Base-by-base conservation (phyloP, 2,797 vertebrate species). In the Graptemys geographica region DNA sequence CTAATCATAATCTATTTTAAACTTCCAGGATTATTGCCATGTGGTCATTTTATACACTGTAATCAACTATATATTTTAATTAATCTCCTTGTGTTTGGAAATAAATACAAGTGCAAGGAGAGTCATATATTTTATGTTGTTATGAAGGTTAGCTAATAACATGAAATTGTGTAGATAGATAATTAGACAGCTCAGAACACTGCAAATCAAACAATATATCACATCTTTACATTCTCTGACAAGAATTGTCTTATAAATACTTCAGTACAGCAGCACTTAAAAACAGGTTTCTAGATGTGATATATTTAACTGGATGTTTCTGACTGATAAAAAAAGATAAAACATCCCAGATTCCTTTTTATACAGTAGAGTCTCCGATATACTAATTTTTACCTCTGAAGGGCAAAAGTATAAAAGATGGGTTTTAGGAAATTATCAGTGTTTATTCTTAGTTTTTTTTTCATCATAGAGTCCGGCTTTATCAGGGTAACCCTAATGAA, bases 1-100 rank as follows among this genome's bases (percentile, higher is more conserved):
- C 87, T 86, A 96, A 93, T 94, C 84, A 96, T 96, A 94, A 95
- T 69, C 88, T 95, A 96, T 95, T 89, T 88, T 91, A 97, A 95
- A 93, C 88, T 81, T 94, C 80, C 78, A 85, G 89, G 27, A 90
- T 79, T 91, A 96, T 81, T 94, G 95, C 57, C 33, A 9, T 80
- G 83, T 83, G 86, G 76, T 94, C 95, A 96, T 92, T 96, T 90
- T 91, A 95, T 92, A 92, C 90, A 91, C 87, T 94, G 81, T 90
- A 96, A 96, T 96, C 85, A 95, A 85, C 85, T 81, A n/a, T 52
- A 76, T 52, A 72, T 72, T 11, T 91, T 91, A 91, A 95, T 97
- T 92, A 88, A 88, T 93, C 47, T 53, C 37, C 21, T 87, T 57
- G 28, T 7, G 88, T 62, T 83, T 83, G n/a, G 56, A 83, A 31